Evolutionary conservation across 92 coral and sea anemone species (phyloP).

Genomic region (Micromussa lordhowensis): DNA sequence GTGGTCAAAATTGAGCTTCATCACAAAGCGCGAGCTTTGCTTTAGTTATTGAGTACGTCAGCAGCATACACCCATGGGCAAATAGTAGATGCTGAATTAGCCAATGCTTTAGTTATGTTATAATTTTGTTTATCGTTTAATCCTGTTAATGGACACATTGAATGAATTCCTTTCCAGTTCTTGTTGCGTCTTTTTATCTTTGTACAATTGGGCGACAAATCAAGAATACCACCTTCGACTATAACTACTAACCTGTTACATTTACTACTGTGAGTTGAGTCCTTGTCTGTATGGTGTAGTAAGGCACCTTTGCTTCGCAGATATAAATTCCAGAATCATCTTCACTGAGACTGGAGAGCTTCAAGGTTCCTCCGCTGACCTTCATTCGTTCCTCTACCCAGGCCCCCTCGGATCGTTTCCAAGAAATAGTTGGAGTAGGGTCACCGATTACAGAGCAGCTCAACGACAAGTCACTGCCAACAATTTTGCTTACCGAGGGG

Average conservation of each 20-base stretch:
- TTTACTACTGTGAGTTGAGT: not conserved
- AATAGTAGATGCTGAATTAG: too few species aligned
- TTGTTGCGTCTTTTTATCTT: not conserved
- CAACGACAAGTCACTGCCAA: not conserved
- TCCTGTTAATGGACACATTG: not conserved
- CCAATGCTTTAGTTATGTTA: too few species aligned
- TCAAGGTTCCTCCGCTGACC: not conserved
- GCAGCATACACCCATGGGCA: too few species aligned
- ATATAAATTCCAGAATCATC: not conserved
- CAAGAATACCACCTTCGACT: not conserved
- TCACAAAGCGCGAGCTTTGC: too few species aligned
- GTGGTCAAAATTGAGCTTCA: too few species aligned
- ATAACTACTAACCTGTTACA: not conserved
- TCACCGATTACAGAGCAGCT: not conserved
- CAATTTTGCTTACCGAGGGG: not conserved
- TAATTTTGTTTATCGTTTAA: too few species aligned
- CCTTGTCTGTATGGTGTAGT: not conserved
- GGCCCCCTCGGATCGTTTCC: not conserved
- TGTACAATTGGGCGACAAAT: not conserved
- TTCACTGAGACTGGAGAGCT: not conserved
- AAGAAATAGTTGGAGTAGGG: not conserved
- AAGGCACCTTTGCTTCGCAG: not conserved
- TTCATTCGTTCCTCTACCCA: not conserved
- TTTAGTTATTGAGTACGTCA: too few species aligned
- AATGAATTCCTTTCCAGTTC: not conserved